Evolutionary conservation across 35 echinoderm and acorn worm genomes (phyloP).

Genomic region (Ophiothrix spiculata): DNA sequence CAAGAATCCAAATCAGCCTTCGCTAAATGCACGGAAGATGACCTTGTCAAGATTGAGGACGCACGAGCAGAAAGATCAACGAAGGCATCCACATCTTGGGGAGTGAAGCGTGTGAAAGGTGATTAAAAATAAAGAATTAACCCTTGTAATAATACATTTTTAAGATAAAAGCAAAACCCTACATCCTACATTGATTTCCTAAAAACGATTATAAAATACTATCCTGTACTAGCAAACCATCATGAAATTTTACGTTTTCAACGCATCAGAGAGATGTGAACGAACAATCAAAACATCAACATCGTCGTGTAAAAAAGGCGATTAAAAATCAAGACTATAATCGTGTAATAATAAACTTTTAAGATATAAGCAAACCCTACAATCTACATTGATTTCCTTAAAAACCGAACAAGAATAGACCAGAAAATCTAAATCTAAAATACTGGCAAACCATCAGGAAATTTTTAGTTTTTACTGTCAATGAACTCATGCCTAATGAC

Average conservation of each 20-base stretch:
- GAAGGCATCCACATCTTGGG: not conserved
- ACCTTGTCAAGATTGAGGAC: not conserved
- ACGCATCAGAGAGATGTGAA: not conserved
- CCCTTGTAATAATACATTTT: not conserved
- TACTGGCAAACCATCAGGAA: no score
- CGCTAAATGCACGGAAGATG: not conserved
- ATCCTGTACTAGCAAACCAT: not conserved
- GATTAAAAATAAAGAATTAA: not conserved
- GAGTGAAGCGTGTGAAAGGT: not conserved
- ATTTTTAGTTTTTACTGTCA: no score
- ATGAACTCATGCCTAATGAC: no score
- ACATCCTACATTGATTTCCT: not conserved
- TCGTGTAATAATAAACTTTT: no score
- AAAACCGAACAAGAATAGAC: no score
- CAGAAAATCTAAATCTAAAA: no score
- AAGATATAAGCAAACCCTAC: no score
- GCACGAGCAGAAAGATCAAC: not conserved
- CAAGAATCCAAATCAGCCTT: no score
- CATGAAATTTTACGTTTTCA: not conserved
- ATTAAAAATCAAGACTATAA: no score
- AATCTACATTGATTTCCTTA: no score
- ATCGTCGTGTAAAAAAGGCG: no score
- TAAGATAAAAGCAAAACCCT: not conserved
- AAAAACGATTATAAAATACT: not conserved
- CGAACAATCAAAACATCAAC: not conserved